Percentiles rank a stretch among this genome's conserved stretches.
phyloP scores from a whole-genome alignment of 2,888 invertebrate genomes.

The Loripinus fragilis region DNA sequence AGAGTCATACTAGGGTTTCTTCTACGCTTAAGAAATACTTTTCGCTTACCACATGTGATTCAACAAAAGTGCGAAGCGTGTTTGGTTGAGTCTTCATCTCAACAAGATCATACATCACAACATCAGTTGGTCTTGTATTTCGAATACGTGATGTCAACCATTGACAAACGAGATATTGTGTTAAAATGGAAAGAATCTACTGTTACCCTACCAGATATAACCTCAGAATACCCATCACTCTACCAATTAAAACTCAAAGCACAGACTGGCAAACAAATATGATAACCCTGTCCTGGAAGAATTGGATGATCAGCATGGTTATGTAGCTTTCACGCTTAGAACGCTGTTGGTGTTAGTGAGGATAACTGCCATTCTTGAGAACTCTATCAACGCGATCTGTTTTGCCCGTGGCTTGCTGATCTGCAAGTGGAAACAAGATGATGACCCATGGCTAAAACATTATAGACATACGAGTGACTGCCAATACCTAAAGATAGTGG shows the following conservation, averaged over 20 bases:
- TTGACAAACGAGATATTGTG: slow-evolving; percentile 25
- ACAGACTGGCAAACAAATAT: slow-evolving; percentile 21
- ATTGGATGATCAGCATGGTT: not conserved
- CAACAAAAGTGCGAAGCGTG: slow-evolving; percentile 9
- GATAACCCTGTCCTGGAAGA: slow-evolving; percentile 22
- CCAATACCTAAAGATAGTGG: too few relatives aligned
- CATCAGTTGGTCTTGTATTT: slow-evolving; percentile 27
- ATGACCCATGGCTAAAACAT: too few relatives aligned
- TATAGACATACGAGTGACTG: too few relatives aligned
- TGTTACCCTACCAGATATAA: not conserved
- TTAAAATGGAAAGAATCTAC: slow-evolving; percentile 21
- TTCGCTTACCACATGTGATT: not conserved
- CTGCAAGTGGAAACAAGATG: too few relatives aligned
- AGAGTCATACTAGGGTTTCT: slow-evolving; percentile 25
- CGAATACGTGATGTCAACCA: slow-evolving; percentile 16
- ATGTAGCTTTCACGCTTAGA: too few relatives aligned
- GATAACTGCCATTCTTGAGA: too few relatives aligned
- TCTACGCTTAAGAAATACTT: slow-evolving; percentile 26
- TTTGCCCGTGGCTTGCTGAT: too few relatives aligned
- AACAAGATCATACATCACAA: slow-evolving; percentile 17
- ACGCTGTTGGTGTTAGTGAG: too few relatives aligned
- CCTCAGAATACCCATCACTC: not conserved
- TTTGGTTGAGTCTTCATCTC: slow-evolving; percentile 19
- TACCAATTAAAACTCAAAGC: slow-evolving; percentile 27
- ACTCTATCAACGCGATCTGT: too few relatives aligned